These are phyloP conservation scores for Synergus umbraculus DNA, from an alignment of 2,888 invertebrate genomes.

Conservation along the genomic window DNA sequence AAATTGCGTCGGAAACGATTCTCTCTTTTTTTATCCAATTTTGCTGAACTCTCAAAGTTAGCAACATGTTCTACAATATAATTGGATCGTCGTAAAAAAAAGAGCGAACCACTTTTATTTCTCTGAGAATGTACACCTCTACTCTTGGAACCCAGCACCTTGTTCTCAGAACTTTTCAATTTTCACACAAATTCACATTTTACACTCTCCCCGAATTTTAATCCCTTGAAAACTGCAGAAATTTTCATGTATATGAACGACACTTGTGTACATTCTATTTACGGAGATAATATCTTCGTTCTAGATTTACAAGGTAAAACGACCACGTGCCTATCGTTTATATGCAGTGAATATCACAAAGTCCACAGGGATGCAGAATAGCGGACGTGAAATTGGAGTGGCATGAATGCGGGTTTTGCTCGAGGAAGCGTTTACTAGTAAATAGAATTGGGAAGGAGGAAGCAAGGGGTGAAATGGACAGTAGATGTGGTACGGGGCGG, in stretches of 20 bases:
- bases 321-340: neutral
- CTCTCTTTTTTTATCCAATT: slow-evolving; percentile 35
- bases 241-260: neutral
- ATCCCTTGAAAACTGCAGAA: neutral
- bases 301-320: neutral
- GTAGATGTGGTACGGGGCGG: neutral
- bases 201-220: neutral
- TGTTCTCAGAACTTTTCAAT: no score
- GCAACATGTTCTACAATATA: neutral
- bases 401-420: slow-evolving; percentile 4
- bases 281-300: neutral
- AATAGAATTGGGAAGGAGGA: neutral
- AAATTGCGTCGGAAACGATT: slow-evolving; percentile 54
- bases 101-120: neutral
- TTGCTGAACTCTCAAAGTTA: neutral
- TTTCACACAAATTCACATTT: neutral
- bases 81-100: neutral
- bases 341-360: neutral
- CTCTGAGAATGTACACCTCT: neutral
- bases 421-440: slow-evolving; percentile 7
- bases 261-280: neutral
- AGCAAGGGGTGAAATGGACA: neutral
- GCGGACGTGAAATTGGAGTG: slow-evolving; percentile 5
- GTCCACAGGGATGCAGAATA: neutral
- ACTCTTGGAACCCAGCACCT: no score